phyloP scores from a whole-genome alignment of 2,888 invertebrate species.

The Dinocampus coccinellae region DNA sequence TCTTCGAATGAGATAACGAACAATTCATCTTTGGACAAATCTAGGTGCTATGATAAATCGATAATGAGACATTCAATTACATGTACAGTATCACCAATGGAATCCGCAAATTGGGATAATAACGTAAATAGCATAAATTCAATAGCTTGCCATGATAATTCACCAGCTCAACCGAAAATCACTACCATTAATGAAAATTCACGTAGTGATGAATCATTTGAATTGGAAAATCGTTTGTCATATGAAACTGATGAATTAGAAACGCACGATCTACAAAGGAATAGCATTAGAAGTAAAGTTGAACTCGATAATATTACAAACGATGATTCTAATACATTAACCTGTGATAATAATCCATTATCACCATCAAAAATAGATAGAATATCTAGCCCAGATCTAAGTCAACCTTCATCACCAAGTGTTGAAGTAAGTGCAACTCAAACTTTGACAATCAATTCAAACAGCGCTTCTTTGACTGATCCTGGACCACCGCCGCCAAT shows the following conservation, averaged over 20 bases:
- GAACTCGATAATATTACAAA: neutral
- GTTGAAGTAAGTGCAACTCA: conserved; percentile 45
- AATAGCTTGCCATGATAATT: neutral
- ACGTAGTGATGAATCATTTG: neutral
- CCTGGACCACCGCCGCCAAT: conserved; percentile 60
- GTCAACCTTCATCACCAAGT: neutral
- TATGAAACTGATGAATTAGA: conserved; percentile 12
- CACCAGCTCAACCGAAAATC: conserved; percentile 12
- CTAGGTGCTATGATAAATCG: neutral
- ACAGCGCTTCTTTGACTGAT: conserved; percentile 54
- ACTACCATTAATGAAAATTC: conserved; percentile 24
- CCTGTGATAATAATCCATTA: neutral
- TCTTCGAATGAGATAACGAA: neutral
- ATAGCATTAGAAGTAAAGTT: neutral
- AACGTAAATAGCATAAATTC: conserved; percentile 6
- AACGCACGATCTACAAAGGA: neutral
- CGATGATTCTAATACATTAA: neutral
- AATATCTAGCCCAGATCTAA: neutral
- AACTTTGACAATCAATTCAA: conserved; percentile 50
- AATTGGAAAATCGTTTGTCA: neutral
- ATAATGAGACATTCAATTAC: conserved; percentile 13
- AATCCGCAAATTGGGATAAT: neutral
- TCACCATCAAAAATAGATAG: neutral
- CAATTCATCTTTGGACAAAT: neutral
- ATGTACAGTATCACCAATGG: conserved; percentile 14